Percentiles rank a stretch among this genome's conserved stretches.
Conservation (phyloP, 2,888 invertebrate genomes). For the Habroteleia sp. region DNA sequence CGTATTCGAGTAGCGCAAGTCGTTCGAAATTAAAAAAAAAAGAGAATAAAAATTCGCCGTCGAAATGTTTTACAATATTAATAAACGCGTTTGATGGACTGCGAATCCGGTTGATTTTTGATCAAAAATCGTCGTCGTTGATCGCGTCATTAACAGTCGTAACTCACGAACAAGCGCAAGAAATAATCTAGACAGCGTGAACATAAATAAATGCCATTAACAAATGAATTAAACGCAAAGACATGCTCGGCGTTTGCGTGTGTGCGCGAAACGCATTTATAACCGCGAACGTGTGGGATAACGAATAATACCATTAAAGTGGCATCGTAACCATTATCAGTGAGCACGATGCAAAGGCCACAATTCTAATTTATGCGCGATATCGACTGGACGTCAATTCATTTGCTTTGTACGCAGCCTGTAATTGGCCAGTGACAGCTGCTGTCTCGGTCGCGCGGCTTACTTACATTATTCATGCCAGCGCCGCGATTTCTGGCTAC, state of each 20-base stretch:
- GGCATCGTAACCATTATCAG: conserved; percentile 60
- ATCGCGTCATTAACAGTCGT: conserved; percentile 23
- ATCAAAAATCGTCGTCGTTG: conserved; percentile 31
- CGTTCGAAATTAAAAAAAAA: too few relatives aligned
- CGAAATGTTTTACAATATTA: conserved; percentile 2
- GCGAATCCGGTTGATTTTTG: conserved; percentile 2
- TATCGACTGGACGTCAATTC: conserved; percentile 69
- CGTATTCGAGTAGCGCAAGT: too few relatives aligned
- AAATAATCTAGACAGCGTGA: conserved; percentile 30
- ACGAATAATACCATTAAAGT: conserved; percentile 51
- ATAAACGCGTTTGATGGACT: conserved; percentile 1
- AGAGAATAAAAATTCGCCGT: too few relatives aligned
- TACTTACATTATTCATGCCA: conserved; percentile 66
- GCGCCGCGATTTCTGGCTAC: conserved; percentile 64
- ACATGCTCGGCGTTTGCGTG: conserved; percentile 7
- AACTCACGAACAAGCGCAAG: conserved; percentile 18
- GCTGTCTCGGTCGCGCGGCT: conserved; percentile 66
- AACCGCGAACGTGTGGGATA: conserved; percentile 25
- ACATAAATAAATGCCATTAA: conserved; percentile 42
- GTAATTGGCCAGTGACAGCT: conserved; percentile 74
- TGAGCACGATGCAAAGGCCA: conserved; percentile 67
- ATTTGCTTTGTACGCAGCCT: conserved; percentile 70
- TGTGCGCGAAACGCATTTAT: conserved; percentile 7
- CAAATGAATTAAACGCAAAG: conserved; percentile 40
- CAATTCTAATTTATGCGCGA: conserved; percentile 71